These are phyloP conservation scores for Accipiter virgatus DNA, from an alignment of 2,113 vertebrate genomes.

Conservation along the genomic window DNA sequence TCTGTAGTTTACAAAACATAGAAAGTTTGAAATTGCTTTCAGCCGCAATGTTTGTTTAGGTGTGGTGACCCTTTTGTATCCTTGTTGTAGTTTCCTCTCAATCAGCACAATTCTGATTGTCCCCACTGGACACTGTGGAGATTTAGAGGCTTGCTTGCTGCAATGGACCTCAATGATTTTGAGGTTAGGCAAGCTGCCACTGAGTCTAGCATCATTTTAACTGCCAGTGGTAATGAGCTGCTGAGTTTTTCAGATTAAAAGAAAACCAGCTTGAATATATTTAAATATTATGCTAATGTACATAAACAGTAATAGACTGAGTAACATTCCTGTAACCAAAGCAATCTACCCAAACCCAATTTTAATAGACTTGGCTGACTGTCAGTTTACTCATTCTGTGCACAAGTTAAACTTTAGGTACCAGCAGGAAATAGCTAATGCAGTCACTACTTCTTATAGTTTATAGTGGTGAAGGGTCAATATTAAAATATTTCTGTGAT, in stretches of 20 bases:
- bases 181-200: slow-evolving; percentile 44
- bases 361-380: not conserved
- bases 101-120: no score
- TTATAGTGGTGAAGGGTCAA: not conserved
- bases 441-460: not conserved
- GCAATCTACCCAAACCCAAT: not conserved
- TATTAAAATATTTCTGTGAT: not conserved
- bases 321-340: not conserved
- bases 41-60: no score
- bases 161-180: slow-evolving; percentile 48
- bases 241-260: slow-evolving; percentile 53
- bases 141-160: slow-evolving; percentile 30
- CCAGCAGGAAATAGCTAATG: slow-evolving; percentile 1
- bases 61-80: no score
- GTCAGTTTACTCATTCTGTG: not conserved
- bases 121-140: not conserved
- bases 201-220: slow-evolving; percentile 31
- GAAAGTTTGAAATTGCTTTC: no score
- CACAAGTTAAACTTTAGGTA: not conserved
- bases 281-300: slow-evolving; percentile 1
- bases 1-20: not conserved
- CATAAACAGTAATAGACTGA: not conserved
- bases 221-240: slow-evolving; percentile 36
- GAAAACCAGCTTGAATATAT: not conserved
- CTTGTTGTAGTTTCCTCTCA: no score